Percentiles rank a stretch among this genome's conserved stretches.
Evolutionary conservation across 2,113 vertebrate species (phyloP).

Genomic region (Boleophthalmus pectinirostris): DNA sequence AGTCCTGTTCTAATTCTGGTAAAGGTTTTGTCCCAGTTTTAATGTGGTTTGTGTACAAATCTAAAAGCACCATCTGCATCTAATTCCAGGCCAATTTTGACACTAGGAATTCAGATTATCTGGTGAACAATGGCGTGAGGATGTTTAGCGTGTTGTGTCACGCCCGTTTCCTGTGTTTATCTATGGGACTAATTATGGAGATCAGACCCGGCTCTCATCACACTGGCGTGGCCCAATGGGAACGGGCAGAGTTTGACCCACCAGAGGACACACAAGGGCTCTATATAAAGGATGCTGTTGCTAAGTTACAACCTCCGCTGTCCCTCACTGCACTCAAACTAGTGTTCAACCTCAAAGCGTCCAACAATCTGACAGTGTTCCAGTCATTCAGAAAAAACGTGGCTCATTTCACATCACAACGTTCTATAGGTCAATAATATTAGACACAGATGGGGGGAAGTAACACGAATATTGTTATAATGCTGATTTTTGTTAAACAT

Average conservation of each 20-base stretch:
- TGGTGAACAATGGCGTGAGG: slow-evolving; percentile 7
- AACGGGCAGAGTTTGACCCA: slow-evolving; percentile 57
- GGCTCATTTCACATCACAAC: background rate
- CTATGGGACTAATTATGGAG: slow-evolving; percentile 31
- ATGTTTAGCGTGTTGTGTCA: slow-evolving; percentile 19
- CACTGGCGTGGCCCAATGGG: slow-evolving; percentile 43
- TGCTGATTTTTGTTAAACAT: too few relatives aligned
- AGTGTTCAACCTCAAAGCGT: slow-evolving; percentile 24
- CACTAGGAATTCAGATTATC: background rate
- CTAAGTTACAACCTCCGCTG: slow-evolving; percentile 65
- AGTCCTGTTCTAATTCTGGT: too few relatives aligned
- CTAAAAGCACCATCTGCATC: background rate
- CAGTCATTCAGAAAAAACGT: background rate
- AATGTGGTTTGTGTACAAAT: background rate
- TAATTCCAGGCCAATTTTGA: background rate
- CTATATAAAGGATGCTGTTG: slow-evolving; percentile 76
- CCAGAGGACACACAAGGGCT: slow-evolving; percentile 50
- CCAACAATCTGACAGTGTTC: background rate
- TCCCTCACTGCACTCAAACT: slow-evolving; percentile 9
- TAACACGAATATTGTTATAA: too few relatives aligned
- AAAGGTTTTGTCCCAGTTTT: background rate
- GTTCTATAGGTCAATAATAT: too few relatives aligned
- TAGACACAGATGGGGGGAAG: too few relatives aligned
- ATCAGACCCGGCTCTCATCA: slow-evolving; percentile 45
- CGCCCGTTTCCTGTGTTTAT: slow-evolving; percentile 22